Conservation (phyloP, 2,113 vertebrate genomes). For the Cyanistes caeruleus region DNA sequence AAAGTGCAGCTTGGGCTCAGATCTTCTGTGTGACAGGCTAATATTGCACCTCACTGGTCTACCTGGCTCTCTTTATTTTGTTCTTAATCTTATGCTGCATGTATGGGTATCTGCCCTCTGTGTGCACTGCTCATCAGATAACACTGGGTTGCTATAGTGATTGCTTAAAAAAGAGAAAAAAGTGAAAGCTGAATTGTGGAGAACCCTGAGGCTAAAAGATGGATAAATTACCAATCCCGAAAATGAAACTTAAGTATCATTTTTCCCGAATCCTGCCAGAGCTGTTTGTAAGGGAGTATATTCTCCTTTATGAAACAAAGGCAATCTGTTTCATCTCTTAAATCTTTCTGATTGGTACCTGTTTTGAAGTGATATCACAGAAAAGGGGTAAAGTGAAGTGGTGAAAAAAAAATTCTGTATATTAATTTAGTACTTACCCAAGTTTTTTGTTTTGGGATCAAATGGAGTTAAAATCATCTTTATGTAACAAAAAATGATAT, state of each 20-base stretch:
- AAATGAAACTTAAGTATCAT: neutral
- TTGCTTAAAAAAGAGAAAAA: slow-evolving; percentile 19
- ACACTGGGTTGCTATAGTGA: slow-evolving; percentile 52
- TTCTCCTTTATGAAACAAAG: neutral
- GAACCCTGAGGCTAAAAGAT: slow-evolving; percentile 11
- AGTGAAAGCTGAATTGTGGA: neutral
- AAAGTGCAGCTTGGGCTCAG: neutral
- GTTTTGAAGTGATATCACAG: neutral
- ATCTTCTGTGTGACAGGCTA: neutral
- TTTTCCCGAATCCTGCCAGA: neutral
- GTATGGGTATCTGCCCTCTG: neutral
- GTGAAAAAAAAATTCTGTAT: neutral
- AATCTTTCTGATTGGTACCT: neutral
- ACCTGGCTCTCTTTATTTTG: neutral
- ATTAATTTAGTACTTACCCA: neutral
- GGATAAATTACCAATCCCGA: slow-evolving; percentile 28
- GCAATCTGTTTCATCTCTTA: neutral
- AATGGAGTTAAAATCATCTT: neutral
- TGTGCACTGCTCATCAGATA: neutral
- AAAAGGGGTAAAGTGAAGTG: neutral
- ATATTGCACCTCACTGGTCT: neutral
- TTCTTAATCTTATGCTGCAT: neutral
- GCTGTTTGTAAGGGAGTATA: neutral
- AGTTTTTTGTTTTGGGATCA: neutral
- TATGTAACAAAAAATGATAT: neutral